phyloP scores from a whole-genome alignment of 2,797 vertebrate species.

The Pseudocheirus occidentalis region DNA sequence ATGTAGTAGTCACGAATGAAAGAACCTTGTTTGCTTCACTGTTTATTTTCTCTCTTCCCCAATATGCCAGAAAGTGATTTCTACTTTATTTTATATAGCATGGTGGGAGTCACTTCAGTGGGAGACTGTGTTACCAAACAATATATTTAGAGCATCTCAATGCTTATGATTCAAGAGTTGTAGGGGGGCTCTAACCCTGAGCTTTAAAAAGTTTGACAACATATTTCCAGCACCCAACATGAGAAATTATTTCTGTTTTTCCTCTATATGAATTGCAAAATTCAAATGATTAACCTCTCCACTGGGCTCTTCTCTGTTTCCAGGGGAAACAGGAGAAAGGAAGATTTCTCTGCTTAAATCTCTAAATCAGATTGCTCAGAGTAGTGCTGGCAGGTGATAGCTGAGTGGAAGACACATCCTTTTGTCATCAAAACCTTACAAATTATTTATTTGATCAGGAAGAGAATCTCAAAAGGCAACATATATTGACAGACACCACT shows the following conservation, averaged over 20 bases:
- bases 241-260: conserved; percentile 79
- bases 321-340: conserved; percentile 82
- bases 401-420: conserved; percentile 79
- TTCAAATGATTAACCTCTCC: conserved; percentile 85
- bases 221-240: conserved; percentile 72
- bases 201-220: conserved; percentile 74
- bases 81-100: conserved; percentile 48
- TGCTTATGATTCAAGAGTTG: conserved; percentile 46
- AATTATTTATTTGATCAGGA: conserved; percentile 86
- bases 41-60: conserved; percentile 38
- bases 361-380: conserved; percentile 82
- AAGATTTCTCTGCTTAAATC: conserved; percentile 82
- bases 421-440: conserved; percentile 85
- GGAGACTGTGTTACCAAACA: conserved; percentile 71
- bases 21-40: background rate
- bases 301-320: conserved; percentile 79
- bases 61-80: conserved; percentile 64
- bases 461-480: conserved; percentile 79
- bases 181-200: conserved; percentile 55
- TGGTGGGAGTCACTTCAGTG: conserved; percentile 21
- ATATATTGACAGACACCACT: conserved; percentile 80
- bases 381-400: conserved; percentile 80
- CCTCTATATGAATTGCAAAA: conserved; percentile 81
- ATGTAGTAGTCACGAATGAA: background rate
- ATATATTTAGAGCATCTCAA: conserved; percentile 60